Evolutionary conservation across 2,113 vertebrate species (phyloP).

Genomic region (Ploceus nigricollis): DNA sequence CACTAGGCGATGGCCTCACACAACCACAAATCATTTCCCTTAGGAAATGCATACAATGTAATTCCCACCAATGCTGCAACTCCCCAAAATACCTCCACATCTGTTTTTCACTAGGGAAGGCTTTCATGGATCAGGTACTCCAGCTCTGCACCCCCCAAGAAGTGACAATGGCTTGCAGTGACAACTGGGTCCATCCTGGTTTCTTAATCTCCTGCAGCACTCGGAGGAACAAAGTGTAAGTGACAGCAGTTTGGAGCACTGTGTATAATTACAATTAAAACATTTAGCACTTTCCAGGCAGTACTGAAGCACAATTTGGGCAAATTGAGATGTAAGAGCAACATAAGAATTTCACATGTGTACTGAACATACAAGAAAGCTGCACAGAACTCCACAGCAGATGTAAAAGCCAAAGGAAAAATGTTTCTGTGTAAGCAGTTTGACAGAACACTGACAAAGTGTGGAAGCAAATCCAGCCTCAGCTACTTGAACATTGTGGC

Average conservation of each 20-base stretch:
- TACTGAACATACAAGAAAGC: not conserved
- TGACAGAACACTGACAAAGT: not conserved
- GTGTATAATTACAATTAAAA: not conserved
- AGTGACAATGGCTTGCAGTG: not conserved
- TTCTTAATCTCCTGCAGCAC: not conserved
- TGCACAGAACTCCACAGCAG: not conserved
- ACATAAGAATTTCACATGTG: not conserved
- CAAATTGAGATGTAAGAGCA: not conserved
- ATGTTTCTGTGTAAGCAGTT: not conserved
- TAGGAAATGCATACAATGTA: accelerated
- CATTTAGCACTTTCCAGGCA: not conserved
- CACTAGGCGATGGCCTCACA: not conserved
- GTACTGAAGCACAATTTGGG: not conserved
- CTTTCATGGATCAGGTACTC: accelerated
- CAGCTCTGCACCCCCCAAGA: not conserved
- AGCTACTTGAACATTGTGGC: not conserved
- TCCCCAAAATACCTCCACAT: not conserved
- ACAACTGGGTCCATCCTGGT: not conserved
- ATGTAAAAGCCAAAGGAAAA: not conserved
- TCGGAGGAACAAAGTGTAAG: not conserved
- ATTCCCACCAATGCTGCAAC: not conserved
- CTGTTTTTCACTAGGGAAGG: not conserved
- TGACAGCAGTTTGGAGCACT: not conserved
- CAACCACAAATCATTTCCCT: not conserved
- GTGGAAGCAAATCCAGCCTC: not conserved